Evolutionary conservation across 2,113 vertebrate species (phyloP), one percentile per base, ranked within the genome.

Genomic region (Pseudopodoces humilis): DNA sequence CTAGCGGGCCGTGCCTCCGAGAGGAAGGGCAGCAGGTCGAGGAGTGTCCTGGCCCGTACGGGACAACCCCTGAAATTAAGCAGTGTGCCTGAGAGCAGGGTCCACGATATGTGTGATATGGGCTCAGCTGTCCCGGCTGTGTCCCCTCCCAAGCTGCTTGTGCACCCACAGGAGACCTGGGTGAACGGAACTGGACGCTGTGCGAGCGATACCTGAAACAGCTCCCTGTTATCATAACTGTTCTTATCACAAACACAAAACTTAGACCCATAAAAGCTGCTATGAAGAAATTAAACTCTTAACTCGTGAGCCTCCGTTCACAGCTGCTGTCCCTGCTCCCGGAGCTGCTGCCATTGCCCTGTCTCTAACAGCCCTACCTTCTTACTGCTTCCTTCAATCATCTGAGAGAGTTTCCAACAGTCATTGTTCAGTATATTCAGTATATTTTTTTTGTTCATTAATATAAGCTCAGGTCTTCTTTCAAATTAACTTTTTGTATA

Each of bases 31-130:
- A 16, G 43, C 14, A 43, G 15, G 7, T 16, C 43, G 43, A 16
- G 60, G 28, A 17, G 4, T 18, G 7, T 7, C 3, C 12, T 6
- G 49, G 19, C 2, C 31, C 14, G 4, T 2, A 1, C 5, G 21
- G 27, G 22, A 22, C 22, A 15, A 1, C 5, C 18, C 15, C 17
- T 0, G 5, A 20, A 13, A 37, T 8, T 7, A 0, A 5, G 7
- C 33, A 3, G 9, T 2, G 27, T 33, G 22, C 22, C 33, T 3
- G n/a, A 7, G 23, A 35, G 56, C 28, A 1, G 16, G 1, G 43
- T 12, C 4, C 4, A 0, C 7, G 50, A 1, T 15, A 1, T 2
- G 52, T 5, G 8, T 10, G 37, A 1, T 9, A 1, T 0, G 44
- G 27, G 23, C 30, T 7, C 50, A 1, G 74, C 28, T 13, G 43